Evolutionary conservation across 2,888 invertebrate species (phyloP), one percentile per base, ranked within the genome.

Genomic region (Amaurobius ferox): DNA sequence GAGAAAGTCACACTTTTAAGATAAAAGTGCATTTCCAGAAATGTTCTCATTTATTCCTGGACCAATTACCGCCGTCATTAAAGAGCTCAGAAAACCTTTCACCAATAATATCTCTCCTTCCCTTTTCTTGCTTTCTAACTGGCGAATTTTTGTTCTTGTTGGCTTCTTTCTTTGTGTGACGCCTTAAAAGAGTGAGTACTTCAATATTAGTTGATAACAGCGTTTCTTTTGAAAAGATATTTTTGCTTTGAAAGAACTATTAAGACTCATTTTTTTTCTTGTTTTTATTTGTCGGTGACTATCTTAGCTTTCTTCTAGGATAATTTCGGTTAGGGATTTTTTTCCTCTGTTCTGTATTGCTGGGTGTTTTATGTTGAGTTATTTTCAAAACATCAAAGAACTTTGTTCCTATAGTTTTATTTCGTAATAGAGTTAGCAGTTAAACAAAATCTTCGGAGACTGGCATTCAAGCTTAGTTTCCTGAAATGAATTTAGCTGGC

Each of bases 181-280:
- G 61, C 77, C 76, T 72, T 72, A 72, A 71, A 77, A 72, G 77
- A 85, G 72, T 85, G 78, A 85, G 77, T 85, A 85, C 77, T 85
- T 78, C 83, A 85, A 85, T 85, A 77, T 77, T 77, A 85, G 77
- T 85, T 77, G 77, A 85, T 85, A 67, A 77, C 55, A 72, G 35
- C 48, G 64, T 66, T 85, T 77, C 83, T 72, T 66, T 83, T 35
- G 78, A 77, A 85, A 72, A 77, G 77, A 77, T 70, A 85, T 85
- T 85, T 85, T 77, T 85, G 72, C 77, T 77, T 85, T 85, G 77
- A 85, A 85, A 85, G 83, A 85, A 85, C 83, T 85, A 72, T 85
- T 85, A 85, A 78, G 77, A 23, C 64, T 66, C 61, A 71, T n/a
- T 83, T 76, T 44, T 81, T 71, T 30, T 26, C n/a, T 61, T 66